Conservation (phyloP, 2,113 vertebrate species). For the Eira barbara region DNA sequence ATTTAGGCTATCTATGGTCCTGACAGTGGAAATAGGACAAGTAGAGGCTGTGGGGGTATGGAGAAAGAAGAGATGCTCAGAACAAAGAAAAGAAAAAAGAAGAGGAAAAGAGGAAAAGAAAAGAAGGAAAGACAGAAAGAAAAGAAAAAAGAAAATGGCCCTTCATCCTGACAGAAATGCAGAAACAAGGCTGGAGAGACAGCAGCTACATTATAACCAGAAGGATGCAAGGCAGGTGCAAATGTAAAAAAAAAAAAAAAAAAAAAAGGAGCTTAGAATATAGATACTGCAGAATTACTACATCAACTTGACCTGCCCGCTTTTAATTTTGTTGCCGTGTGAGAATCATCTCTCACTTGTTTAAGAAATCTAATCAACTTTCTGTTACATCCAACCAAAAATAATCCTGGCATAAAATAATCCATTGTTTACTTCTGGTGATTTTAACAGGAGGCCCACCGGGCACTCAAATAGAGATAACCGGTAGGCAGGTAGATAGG, state of each 20-base stretch:
- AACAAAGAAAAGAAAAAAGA: background rate
- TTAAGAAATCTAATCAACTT: background rate
- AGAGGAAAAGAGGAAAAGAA: background rate
- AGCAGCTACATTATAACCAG: background rate
- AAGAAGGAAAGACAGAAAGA: background rate
- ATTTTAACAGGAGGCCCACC: background rate
- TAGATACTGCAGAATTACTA: background rate
- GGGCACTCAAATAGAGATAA: background rate
- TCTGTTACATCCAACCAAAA: background rate
- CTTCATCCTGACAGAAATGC: background rate
- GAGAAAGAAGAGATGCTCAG: background rate
- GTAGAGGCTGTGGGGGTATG: background rate
- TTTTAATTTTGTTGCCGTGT: background rate
- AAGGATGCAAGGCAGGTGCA: background rate
- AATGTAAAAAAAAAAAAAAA: background rate
- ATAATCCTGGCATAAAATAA: background rate
- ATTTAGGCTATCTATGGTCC: background rate
- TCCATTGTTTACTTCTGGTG: background rate
- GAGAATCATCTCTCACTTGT: background rate
- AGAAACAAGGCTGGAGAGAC: background rate
- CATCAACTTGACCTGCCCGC: background rate
- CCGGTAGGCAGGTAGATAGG: rapidly evolving
- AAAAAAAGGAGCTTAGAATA: background rate
- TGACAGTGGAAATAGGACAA: background rate
- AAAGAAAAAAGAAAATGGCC: background rate